Evolutionary conservation across 1,140 invertebrate species (phyloP).

Genomic region (Bombus huntii): DNA sequence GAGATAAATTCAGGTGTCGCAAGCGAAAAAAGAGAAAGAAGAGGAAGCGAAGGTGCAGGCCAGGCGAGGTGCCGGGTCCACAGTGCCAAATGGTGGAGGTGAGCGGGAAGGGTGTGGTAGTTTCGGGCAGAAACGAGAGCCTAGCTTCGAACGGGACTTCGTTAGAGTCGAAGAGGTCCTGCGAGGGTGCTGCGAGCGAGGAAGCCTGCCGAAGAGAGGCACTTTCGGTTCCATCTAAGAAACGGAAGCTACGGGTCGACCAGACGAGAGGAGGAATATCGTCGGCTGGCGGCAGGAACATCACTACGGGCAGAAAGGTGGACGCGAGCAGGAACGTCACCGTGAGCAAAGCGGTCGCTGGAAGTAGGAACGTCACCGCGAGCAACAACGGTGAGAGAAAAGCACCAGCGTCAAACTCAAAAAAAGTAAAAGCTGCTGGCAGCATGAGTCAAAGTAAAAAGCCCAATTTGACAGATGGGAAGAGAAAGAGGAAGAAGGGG

Average conservation of each 20-base stretch:
- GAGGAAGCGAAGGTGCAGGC: constrained; percentile 68
- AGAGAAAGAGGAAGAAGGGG: constrained; percentile 63
- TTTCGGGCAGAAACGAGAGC: neutral
- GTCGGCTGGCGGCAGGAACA: neutral
- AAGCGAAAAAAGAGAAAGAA: constrained; percentile 77
- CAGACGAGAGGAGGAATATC: neutral
- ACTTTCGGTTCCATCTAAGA: constrained; percentile 72
- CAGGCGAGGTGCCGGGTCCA: constrained; percentile 66
- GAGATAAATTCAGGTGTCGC: constrained; percentile 74
- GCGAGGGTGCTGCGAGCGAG: constrained; percentile 73
- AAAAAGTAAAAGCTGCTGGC: constrained; percentile 62
- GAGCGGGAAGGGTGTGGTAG: neutral
- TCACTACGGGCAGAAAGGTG: constrained; percentile 41
- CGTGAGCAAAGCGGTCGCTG: neutral
- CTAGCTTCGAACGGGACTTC: constrained; percentile 29
- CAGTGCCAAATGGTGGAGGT: constrained; percentile 67
- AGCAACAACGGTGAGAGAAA: constrained; percentile 67
- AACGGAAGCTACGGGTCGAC: constrained; percentile 77
- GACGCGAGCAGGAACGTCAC: no score
- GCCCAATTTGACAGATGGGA: constrained; percentile 69
- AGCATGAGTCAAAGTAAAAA: constrained; percentile 67
- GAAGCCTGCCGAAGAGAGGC: constrained; percentile 71
- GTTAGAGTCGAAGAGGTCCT: constrained; percentile 73
- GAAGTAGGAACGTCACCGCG: constrained; percentile 44
- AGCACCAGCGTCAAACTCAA: constrained; percentile 60